Conservation (phyloP, 1,140 invertebrate genomes). For the Papilio machaon region DNA sequence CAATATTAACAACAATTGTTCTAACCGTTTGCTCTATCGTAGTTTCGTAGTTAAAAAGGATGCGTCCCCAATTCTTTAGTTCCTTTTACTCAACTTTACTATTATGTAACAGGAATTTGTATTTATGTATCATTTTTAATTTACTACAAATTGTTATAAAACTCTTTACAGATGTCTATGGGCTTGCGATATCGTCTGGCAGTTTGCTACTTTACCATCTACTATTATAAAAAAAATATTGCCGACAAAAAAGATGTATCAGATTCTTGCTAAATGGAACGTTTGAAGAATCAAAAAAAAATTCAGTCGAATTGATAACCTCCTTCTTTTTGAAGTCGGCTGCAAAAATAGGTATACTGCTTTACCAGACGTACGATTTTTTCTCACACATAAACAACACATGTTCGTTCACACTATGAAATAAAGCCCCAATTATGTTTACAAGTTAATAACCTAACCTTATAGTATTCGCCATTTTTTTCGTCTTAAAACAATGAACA, state of each 20-base stretch:
- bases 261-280: too few species aligned
- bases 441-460: constrained; percentile 15
- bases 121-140: neutral
- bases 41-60: constrained; percentile 10
- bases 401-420: neutral
- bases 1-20: neutral
- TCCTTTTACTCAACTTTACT: neutral
- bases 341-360: too few species aligned
- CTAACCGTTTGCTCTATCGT: neutral
- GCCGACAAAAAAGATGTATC: neutral
- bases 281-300: too few species aligned
- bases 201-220: too few species aligned
- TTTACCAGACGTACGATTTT: neutral
- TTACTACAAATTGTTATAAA: neutral
- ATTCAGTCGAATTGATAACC: too few species aligned
- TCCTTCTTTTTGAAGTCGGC: too few species aligned
- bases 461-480: constrained; percentile 12
- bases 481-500: constrained; percentile 24
- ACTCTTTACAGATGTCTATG: too few species aligned
- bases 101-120: neutral
- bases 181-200: too few species aligned
- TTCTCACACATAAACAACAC: constrained; percentile 10
- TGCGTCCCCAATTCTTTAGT: neutral
- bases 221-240: neutral
- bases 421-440: constrained; percentile 17